Evolutionary conservation across 2,113 vertebrate species (phyloP).

Genomic region (Eudyptes chrysolophus): DNA sequence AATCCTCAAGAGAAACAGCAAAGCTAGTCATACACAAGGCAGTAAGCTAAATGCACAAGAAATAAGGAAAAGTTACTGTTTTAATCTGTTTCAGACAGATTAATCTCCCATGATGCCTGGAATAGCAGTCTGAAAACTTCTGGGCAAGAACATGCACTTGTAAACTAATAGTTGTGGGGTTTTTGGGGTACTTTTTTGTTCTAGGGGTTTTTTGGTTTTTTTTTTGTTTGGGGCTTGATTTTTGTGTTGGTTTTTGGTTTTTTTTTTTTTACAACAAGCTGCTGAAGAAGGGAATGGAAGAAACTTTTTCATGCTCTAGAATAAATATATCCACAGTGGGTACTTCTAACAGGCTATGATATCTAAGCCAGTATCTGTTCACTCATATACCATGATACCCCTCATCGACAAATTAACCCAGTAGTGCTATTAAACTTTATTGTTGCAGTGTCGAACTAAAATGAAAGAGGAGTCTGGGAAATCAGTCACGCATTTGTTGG

Average conservation of each 20-base stretch:
- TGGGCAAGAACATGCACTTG: not conserved
- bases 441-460: not conserved
- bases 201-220: too few species aligned
- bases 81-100: not conserved
- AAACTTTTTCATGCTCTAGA: not conserved
- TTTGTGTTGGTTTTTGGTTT: too few species aligned
- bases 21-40: not conserved
- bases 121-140: not conserved
- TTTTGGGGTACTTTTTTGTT: too few species aligned
- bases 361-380: not conserved
- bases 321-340: not conserved
- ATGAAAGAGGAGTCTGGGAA: not conserved
- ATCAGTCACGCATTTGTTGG: not conserved
- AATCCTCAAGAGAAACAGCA: not conserved
- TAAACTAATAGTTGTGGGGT: not conserved
- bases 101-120: not conserved
- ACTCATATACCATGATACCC: not conserved
- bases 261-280: not conserved
- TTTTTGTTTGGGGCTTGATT: not conserved
- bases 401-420: not conserved
- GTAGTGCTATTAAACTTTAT: not conserved
- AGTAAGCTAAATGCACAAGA: not conserved
- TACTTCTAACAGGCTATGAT: not conserved
- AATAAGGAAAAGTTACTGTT: not conserved
- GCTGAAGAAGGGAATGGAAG: not conserved